Percentiles rank a stretch among this genome's conserved stretches.
phyloP scores from a whole-genome alignment of 2,888 invertebrate genomes.

The Mesoligia furuncula region DNA sequence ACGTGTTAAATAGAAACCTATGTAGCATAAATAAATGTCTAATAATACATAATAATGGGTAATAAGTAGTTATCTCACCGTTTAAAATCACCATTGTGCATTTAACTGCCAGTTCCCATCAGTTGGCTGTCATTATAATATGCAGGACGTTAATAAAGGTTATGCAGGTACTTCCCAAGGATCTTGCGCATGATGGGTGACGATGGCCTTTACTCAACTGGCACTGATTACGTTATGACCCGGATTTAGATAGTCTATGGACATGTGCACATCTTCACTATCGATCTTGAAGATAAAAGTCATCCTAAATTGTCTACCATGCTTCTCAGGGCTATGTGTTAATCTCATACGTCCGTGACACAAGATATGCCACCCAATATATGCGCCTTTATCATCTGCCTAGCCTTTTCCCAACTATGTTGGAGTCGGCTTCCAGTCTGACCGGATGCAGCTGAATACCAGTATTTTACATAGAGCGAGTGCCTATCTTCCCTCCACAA shows the following conservation, averaged over 20 bases:
- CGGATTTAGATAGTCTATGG: not conserved
- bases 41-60: slow-evolving; percentile 18
- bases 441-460: not conserved
- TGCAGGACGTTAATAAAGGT: slow-evolving; percentile 1
- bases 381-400: not conserved
- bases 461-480: not conserved
- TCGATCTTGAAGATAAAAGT: not conserved
- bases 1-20: slow-evolving; percentile 13
- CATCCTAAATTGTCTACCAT: not conserved
- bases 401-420: not conserved
- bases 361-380: too few relatives aligned
- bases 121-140: slow-evolving; percentile 20
- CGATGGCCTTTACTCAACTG: not conserved
- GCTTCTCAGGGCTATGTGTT: not conserved
- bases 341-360: not conserved
- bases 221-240: not conserved
- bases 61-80: slow-evolving; percentile 13
- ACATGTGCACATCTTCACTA: not conserved
- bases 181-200: not conserved
- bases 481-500: not conserved
- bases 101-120: slow-evolving; percentile 12
- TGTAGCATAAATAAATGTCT: slow-evolving; percentile 9
- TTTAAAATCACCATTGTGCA: slow-evolving; percentile 29
- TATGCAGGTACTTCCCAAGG: slow-evolving; percentile 28
- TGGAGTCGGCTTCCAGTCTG: not conserved